phyloP scores from a whole-genome alignment of 2,797 vertebrate species.

The Numenius phaeopus region DNA sequence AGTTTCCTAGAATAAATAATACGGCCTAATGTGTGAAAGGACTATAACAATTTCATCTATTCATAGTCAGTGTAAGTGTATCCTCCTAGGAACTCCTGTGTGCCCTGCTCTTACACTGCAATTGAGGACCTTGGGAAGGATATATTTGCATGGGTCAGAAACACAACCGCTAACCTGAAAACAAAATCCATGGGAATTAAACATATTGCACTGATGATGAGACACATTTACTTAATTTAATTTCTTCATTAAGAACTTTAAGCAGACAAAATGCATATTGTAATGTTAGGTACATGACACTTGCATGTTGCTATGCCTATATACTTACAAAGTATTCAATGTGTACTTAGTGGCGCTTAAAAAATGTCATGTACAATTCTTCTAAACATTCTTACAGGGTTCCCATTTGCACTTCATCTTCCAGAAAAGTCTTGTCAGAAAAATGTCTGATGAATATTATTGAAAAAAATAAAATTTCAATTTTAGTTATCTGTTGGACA shows the following conservation, averaged over 20 bases:
- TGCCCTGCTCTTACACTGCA: slow-evolving; percentile 42
- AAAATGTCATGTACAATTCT: slow-evolving; percentile 84
- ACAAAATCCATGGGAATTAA: slow-evolving; percentile 65
- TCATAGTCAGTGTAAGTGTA: slow-evolving; percentile 49
- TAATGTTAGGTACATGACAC: slow-evolving; percentile 86
- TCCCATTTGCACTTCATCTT: slow-evolving; percentile 83
- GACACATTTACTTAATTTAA: slow-evolving; percentile 61
- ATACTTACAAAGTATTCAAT: slow-evolving; percentile 87
- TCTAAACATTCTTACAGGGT: slow-evolving; percentile 84
- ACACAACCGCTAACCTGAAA: slow-evolving; percentile 1
- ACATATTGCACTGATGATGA: slow-evolving; percentile 70
- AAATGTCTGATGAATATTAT: slow-evolving; percentile 81
- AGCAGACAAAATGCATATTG: slow-evolving; percentile 86
- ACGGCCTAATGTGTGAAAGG: slow-evolving; percentile 17
- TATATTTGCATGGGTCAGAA: slow-evolving; percentile 30
- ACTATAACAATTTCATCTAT: not conserved
- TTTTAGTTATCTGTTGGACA: slow-evolving; percentile 85
- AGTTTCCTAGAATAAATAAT: slow-evolving; percentile 36
- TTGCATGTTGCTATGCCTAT: slow-evolving; percentile 86
- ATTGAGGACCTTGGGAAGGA: slow-evolving; percentile 61
- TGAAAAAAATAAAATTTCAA: slow-evolving; percentile 84
- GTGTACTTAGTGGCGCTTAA: slow-evolving; percentile 85
- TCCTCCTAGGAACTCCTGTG: not conserved
- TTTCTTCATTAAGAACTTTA: slow-evolving; percentile 62
- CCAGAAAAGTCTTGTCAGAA: slow-evolving; percentile 84